Evolutionary conservation across 2,888 invertebrate genomes (phyloP).

Genomic region (Dryadula phaetusa): DNA sequence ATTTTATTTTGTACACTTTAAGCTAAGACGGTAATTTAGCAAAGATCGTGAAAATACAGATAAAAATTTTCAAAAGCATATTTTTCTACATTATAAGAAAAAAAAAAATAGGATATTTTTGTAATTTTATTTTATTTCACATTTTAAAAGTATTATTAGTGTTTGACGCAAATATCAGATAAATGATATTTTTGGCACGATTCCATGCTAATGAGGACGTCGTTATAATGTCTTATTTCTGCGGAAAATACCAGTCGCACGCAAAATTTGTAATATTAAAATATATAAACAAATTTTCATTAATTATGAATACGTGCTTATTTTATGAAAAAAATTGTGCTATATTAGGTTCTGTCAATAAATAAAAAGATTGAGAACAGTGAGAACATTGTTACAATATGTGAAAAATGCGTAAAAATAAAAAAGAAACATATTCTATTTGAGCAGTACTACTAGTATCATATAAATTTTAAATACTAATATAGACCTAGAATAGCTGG

Average conservation of each 20-base stretch:
- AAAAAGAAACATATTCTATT: neutral
- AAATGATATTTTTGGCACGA: slow-evolving; percentile 48
- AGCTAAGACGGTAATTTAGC: no score
- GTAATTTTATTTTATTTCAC: slow-evolving; percentile 26
- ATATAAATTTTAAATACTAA: neutral
- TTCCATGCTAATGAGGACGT: slow-evolving; percentile 50
- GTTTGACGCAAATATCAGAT: slow-evolving; percentile 55
- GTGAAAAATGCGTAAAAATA: no score
- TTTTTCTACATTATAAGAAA: neutral
- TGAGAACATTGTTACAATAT: no score
- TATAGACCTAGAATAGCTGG: neutral
- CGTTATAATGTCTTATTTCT: slow-evolving; percentile 42
- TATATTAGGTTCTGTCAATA: no score
- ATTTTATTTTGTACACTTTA: no score
- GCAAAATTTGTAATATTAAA: slow-evolving; percentile 14
- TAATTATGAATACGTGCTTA: neutral
- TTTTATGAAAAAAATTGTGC: no score
- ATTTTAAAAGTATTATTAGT: slow-evolving; percentile 50
- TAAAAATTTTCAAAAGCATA: neutral
- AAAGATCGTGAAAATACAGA: neutral
- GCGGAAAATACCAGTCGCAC: slow-evolving; percentile 33
- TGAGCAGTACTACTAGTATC: neutral
- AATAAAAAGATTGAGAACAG: neutral
- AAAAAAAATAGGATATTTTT: slow-evolving; percentile 3
- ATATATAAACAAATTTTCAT: neutral